Percentiles rank a stretch among this genome's conserved stretches.
These are phyloP conservation scores for Acronicta psi DNA, from an alignment of 2,888 invertebrate genomes.

Conservation along the genomic window DNA sequence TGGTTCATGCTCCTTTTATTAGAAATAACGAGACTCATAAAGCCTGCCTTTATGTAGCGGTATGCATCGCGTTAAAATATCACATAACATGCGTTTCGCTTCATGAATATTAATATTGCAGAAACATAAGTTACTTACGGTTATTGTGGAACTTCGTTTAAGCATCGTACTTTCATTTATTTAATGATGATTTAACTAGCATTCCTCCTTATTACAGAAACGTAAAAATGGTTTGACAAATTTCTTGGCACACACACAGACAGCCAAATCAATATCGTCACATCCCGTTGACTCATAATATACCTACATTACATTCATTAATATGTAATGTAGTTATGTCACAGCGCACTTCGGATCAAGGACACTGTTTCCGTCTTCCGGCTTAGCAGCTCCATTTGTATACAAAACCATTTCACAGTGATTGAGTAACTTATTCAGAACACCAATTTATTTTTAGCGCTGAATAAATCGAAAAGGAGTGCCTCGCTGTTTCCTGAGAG, in stretches of 20 bases:
- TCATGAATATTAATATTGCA: constrained; percentile 56
- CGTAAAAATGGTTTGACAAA: constrained; percentile 11
- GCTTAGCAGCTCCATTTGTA: constrained; percentile 43
- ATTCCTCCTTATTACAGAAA: background rate
- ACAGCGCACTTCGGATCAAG: constrained; percentile 59
- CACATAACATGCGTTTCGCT: constrained; percentile 51
- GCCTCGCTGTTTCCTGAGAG: constrained; percentile 20
- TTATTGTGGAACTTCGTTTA: constrained; percentile 35
- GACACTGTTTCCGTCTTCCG: constrained; percentile 63
- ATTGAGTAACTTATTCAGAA: constrained; percentile 41
- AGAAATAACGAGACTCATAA: constrained; percentile 57
- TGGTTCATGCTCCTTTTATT: constrained; percentile 43
- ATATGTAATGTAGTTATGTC: constrained; percentile 57
- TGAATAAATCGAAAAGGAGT: constrained; percentile 33
- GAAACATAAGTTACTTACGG: constrained; percentile 35
- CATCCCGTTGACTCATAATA: constrained; percentile 68
- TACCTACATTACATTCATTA: constrained; percentile 21
- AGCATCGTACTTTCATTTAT: constrained; percentile 37
- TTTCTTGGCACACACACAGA: background rate
- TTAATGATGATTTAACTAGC: constrained; percentile 28
- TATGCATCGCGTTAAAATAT: constrained; percentile 50
- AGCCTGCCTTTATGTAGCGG: constrained; percentile 50
- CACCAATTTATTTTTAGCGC: constrained; percentile 45
- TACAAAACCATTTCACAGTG: constrained; percentile 42
- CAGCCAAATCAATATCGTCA: constrained; percentile 5